Percentiles rank a stretch among this genome's conserved stretches.
These are phyloP conservation scores for Brachypodius melanocephalos DNA, from an alignment of 2,113 vertebrate species.

Conservation along the genomic window DNA sequence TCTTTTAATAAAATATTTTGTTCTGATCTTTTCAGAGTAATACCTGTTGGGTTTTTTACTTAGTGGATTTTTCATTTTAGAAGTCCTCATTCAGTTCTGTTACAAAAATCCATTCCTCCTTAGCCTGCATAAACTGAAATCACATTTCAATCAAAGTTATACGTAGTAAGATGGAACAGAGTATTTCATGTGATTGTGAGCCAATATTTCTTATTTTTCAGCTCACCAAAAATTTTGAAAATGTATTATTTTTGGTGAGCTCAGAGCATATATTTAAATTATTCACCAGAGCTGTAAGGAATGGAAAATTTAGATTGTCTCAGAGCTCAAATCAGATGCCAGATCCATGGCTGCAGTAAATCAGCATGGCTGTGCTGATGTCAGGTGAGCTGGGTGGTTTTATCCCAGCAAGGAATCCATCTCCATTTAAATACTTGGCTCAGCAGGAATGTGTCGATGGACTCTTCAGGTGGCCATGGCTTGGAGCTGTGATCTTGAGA, in stretches of 20 bases:
- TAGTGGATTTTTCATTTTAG: neutral
- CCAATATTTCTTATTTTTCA: slow-evolving; percentile 1
- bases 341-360: slow-evolving; percentile 39
- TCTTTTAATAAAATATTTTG: neutral
- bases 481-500: neutral
- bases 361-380: neutral
- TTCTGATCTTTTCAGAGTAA: neutral
- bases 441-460: neutral
- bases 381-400: neutral
- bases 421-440: neutral
- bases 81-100: neutral
- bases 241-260: slow-evolving; percentile 29
- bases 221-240: slow-evolving; percentile 23
- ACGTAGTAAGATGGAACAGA: neutral
- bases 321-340: slow-evolving; percentile 6
- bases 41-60: neutral
- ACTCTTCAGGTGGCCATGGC: neutral
- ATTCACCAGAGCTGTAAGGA: slow-evolving; percentile 16
- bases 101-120: neutral
- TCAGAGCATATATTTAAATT: slow-evolving; percentile 19
- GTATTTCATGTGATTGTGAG: neutral
- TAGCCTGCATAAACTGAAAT: neutral
- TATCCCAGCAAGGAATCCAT: neutral
- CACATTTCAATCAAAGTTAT: neutral
- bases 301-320: slow-evolving; percentile 31